A percentile compares a stretch with the other conserved stretches of the same genome.
Conservation (phyloP, 2,888 invertebrate species). For the Aphodius sticticus region DNA sequence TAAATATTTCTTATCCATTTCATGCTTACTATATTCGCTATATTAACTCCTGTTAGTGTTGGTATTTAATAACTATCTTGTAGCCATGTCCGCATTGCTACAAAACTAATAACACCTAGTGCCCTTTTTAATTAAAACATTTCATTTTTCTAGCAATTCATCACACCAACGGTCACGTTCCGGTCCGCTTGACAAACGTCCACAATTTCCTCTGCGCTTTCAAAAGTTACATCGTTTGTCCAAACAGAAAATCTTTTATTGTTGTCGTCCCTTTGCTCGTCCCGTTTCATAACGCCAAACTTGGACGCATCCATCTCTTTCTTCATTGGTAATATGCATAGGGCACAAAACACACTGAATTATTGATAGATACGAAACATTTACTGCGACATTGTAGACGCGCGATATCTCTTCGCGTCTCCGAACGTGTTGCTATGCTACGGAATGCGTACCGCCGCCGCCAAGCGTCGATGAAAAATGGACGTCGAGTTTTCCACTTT, state of each 20-base stretch:
- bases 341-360: not conserved
- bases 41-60: not conserved
- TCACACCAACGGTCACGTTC: not conserved
- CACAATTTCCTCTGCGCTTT: not conserved
- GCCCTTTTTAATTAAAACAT: not conserved
- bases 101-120: not conserved
- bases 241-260: not conserved
- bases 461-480: slow-evolving; percentile 28
- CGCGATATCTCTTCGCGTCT: not conserved
- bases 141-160: not conserved
- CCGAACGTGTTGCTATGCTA: not conserved
- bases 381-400: not conserved
- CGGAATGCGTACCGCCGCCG: not conserved
- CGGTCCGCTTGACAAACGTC: not conserved
- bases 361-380: not conserved
- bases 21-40: too few relatives aligned
- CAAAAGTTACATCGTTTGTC: not conserved
- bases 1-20: too few relatives aligned
- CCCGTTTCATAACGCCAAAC: not conserved
- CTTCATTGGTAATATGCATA: not conserved
- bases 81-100: not conserved
- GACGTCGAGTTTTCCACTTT: slow-evolving; percentile 34
- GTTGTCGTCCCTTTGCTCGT: not conserved
- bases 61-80: not conserved
- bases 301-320: slow-evolving; percentile 4